Conservation (phyloP, 2,797 vertebrate genomes). For the Alcedo quadribrachys region DNA sequence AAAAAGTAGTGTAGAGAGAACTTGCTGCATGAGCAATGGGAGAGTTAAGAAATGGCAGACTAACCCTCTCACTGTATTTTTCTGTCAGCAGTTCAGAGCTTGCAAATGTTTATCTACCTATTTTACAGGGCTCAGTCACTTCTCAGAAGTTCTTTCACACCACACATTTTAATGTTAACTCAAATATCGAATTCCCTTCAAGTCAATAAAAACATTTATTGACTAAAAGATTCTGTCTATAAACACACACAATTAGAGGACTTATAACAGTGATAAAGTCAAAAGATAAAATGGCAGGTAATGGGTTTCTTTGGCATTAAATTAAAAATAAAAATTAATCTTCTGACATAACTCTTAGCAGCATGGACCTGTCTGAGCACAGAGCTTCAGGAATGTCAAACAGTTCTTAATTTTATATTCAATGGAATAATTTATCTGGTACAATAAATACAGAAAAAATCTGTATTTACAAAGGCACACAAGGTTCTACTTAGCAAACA, state of each 20-base stretch:
- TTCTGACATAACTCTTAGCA: not conserved
- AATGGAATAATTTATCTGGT: not conserved
- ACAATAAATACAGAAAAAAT: not conserved
- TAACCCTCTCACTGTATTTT: not conserved
- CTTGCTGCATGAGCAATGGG: not conserved
- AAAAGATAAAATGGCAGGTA: not conserved
- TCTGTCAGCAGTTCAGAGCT: not conserved
- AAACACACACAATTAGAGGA: constrained; percentile 50
- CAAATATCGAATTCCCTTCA: constrained; percentile 18
- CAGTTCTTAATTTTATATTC: not conserved
- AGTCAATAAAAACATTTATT: constrained; percentile 54
- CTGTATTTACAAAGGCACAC: not conserved
- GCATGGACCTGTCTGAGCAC: not conserved
- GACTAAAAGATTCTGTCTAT: constrained; percentile 44
- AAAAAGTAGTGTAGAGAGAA: not conserved
- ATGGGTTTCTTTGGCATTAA: constrained; percentile 25
- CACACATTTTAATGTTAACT: constrained; percentile 27
- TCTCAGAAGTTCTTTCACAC: not conserved
- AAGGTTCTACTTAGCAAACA: not conserved
- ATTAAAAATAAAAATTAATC: constrained; percentile 16
- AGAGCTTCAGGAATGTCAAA: not conserved
- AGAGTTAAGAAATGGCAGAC: not conserved
- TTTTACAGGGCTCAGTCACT: constrained; percentile 9
- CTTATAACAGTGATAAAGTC: not conserved
- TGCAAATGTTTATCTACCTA: not conserved